These are phyloP conservation scores for Schizaphis graminum DNA, from an alignment of 2,888 invertebrate genomes.

Conservation along the genomic window DNA sequence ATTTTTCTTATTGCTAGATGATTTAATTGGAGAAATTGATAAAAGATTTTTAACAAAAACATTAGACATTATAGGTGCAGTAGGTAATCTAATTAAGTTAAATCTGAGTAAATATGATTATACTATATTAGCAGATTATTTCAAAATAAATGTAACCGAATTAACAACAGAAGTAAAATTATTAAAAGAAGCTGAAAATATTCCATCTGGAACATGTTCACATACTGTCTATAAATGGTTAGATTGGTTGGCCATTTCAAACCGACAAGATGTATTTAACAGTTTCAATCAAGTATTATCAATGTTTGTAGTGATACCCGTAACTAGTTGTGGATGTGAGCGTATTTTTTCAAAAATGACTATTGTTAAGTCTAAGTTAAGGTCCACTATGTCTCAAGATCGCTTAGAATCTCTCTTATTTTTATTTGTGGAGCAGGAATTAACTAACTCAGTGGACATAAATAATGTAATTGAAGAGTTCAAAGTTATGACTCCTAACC, in stretches of 20 bases:
- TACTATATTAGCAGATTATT: neutral
- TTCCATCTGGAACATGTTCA: neutral
- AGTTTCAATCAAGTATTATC: neutral
- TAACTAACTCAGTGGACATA: neutral
- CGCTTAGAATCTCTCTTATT: neutral
- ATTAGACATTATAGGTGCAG: neutral
- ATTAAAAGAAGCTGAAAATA: neutral
- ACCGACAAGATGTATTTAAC: neutral
- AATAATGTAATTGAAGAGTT: neutral
- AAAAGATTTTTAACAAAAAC: neutral
- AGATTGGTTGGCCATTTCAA: neutral
- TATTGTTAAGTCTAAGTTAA: too few relatives aligned
- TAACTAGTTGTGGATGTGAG: neutral
- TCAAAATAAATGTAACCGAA: neutral
- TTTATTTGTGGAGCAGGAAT: neutral
- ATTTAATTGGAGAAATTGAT: constrained; percentile 4
- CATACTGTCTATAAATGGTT: neutral
- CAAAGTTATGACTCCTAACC: neutral
- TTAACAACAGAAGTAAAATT: neutral
- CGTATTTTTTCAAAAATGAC: neutral
- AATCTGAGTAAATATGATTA: neutral
- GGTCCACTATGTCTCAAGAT: neutral
- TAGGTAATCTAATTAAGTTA: neutral
- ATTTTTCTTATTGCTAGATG: neutral
- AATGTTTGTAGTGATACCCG: neutral